These are phyloP conservation scores for Pemphigus obesinymphae DNA, from an alignment of 1,140 invertebrate genomes.

Conservation along the genomic window DNA sequence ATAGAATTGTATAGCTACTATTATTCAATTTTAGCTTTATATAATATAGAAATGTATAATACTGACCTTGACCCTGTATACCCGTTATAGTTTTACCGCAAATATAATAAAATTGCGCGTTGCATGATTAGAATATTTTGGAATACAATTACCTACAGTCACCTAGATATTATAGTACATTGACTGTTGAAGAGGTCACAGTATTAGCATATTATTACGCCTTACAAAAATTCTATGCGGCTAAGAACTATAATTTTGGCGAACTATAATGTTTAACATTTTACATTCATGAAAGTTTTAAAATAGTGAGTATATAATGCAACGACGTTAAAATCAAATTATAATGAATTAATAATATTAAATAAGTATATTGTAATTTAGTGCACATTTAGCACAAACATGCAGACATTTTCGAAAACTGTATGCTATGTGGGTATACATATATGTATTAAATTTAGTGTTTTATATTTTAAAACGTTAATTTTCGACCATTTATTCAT, in stretches of 20 bases:
- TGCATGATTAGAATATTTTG: background rate
- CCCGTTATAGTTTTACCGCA: background rate
- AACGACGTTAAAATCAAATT: background rate
- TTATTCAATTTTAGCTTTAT: background rate
- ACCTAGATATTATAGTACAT: background rate
- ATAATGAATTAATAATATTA: too few relatives aligned
- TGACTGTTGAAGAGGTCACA: background rate
- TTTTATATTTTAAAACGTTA: too few relatives aligned
- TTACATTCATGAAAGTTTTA: background rate
- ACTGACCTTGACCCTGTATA: slow-evolving; percentile 4
- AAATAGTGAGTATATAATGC: background rate
- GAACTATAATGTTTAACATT: background rate
- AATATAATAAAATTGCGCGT: background rate
- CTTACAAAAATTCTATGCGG: background rate
- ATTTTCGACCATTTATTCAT: too few relatives aligned
- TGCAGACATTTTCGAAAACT: too few relatives aligned
- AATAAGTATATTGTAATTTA: too few relatives aligned
- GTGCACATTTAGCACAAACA: too few relatives aligned
- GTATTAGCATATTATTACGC: background rate
- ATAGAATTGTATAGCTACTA: background rate
- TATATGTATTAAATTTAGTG: too few relatives aligned
- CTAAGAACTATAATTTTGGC: background rate
- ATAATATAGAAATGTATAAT: background rate
- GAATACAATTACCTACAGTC: background rate
- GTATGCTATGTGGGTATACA: too few relatives aligned